Percentiles rank a stretch among this genome's conserved stretches.
Evolutionary conservation across 1,140 invertebrate species (phyloP).

Genomic region (Pectinophora gossypiella): DNA sequence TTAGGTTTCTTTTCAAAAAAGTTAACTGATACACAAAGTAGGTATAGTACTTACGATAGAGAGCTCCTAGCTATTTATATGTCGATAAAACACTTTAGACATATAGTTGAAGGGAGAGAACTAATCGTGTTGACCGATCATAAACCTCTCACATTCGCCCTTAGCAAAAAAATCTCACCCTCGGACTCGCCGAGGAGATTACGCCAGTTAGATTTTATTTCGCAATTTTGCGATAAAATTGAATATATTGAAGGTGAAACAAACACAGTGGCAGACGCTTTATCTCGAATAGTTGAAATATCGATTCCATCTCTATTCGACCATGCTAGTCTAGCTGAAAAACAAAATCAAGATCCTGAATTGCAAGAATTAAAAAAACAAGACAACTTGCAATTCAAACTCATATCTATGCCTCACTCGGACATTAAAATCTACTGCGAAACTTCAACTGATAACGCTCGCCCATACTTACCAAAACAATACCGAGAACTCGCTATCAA

Average conservation of each 20-base stretch:
- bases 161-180: not conserved
- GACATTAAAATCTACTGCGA: constrained; percentile 1
- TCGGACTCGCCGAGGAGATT: constrained; percentile 17
- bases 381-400: constrained; percentile 18
- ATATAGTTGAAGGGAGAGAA: constrained; percentile 25
- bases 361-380: not conserved
- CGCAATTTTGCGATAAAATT: constrained; percentile 4
- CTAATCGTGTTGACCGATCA: constrained; percentile 30
- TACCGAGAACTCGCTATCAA: not conserved
- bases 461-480: constrained; percentile 5
- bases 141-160: not conserved
- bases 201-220: constrained; percentile 2
- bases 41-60: constrained; percentile 31
- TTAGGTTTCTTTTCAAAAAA: constrained; percentile 47
- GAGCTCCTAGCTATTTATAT: constrained; percentile 31
- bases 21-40: constrained; percentile 12
- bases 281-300: constrained; percentile 11
- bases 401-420: not conserved
- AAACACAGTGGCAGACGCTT: constrained; percentile 21
- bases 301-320: constrained; percentile 8
- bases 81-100: constrained; percentile 31
- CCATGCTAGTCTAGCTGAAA: constrained; percentile 6
- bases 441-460: not conserved
- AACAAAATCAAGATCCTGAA: not conserved
- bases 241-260: not conserved